A percentile compares a stretch with the other conserved stretches of the same genome.
phyloP scores from a whole-genome alignment of 2,888 invertebrate genomes.

The Thymelicus sylvestris region DNA sequence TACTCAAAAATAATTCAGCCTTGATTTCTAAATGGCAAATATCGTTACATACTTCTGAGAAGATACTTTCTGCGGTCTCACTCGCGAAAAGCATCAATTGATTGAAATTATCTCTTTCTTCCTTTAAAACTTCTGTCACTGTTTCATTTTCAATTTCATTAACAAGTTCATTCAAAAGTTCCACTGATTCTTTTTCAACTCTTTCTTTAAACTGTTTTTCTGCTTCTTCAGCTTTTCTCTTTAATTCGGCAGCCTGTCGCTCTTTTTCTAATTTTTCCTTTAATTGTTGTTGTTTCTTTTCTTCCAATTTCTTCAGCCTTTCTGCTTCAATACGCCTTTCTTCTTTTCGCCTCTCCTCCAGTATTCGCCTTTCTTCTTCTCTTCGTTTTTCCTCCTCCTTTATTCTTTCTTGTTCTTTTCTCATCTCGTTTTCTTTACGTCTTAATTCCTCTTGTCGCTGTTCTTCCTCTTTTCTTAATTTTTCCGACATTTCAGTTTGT shows the following conservation, averaged over 20 bases:
- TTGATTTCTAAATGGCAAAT: slow-evolving; percentile 67
- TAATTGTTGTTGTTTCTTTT: slow-evolving; percentile 61
- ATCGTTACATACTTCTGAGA: slow-evolving; percentile 62
- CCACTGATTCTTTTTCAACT: slow-evolving; percentile 66
- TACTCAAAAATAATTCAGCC: slow-evolving; percentile 65
- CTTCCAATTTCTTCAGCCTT: slow-evolving; percentile 62
- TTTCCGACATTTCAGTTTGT: slow-evolving; percentile 43
- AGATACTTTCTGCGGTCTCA: slow-evolving; percentile 59
- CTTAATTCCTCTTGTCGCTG: slow-evolving; percentile 46
- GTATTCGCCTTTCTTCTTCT: slow-evolving; percentile 48
- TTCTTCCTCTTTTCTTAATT: slow-evolving; percentile 34
- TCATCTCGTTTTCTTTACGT: slow-evolving; percentile 44
- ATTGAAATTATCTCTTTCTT: slow-evolving; percentile 63
- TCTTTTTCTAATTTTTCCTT: slow-evolving; percentile 67
- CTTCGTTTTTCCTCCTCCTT: slow-evolving; percentile 44
- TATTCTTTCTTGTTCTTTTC: slow-evolving; percentile 47
- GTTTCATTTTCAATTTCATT: slow-evolving; percentile 63
- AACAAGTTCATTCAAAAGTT: slow-evolving; percentile 62
- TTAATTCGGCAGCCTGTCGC: slow-evolving; percentile 62
- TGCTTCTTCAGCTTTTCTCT: slow-evolving; percentile 64
- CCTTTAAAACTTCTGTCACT: slow-evolving; percentile 55
- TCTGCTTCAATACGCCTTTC: slow-evolving; percentile 57
- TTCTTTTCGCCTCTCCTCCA: slow-evolving; percentile 48
- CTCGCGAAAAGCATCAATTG: slow-evolving; percentile 59
- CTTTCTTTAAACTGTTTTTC: slow-evolving; percentile 63